phyloP scores from a whole-genome alignment of 2,797 vertebrate species.

The Pterois miles region DNA sequence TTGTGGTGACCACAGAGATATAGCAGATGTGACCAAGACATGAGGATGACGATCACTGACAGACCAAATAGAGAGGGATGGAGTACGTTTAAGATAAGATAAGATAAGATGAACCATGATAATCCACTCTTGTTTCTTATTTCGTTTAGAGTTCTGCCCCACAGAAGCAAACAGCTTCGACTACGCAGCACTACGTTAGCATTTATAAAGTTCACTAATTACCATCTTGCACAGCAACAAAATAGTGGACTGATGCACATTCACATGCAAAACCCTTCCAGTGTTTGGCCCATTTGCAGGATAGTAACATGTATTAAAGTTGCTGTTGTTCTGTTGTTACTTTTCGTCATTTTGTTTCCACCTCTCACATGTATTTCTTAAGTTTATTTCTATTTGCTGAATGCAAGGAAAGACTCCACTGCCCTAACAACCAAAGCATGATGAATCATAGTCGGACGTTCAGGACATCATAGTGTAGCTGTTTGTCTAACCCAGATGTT shows the following conservation, averaged over 20 bases:
- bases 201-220: background rate
- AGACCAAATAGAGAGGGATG: background rate
- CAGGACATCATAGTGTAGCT: background rate
- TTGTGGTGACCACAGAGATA: background rate
- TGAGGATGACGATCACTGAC: too few species aligned
- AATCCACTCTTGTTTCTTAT: too few species aligned
- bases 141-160: background rate
- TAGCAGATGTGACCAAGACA: too few species aligned
- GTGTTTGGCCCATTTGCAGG: background rate
- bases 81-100: too few species aligned
- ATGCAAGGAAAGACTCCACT: background rate
- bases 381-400: background rate
- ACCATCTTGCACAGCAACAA: background rate
- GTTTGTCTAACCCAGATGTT: background rate
- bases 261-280: background rate
- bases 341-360: background rate
- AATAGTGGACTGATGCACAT: background rate
- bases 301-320: too few species aligned
- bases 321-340: background rate
- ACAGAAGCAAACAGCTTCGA: background rate
- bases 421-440: background rate
- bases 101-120: too few species aligned
- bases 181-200: background rate
- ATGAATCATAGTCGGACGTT: background rate
- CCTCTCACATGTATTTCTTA: too few species aligned